phyloP scores from a whole-genome alignment of 2,888 invertebrate genomes.

The Drosophila kambysellisi region DNA sequence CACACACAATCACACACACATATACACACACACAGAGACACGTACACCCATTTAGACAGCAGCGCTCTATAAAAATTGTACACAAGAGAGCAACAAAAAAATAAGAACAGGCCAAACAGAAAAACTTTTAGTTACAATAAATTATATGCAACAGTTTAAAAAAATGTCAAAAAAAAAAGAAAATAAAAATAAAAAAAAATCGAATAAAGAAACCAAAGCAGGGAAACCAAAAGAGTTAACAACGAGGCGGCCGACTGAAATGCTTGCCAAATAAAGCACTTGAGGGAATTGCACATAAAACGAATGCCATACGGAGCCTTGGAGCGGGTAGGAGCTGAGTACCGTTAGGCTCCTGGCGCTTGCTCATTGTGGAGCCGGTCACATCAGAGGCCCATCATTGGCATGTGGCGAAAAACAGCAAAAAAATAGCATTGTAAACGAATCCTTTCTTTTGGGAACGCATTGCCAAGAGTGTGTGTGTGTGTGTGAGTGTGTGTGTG shows the following conservation, averaged over 20 bases:
- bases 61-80: slow-evolving; percentile 67
- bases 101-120: slow-evolving; percentile 24
- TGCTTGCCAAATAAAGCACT: slow-evolving; percentile 78
- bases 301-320: slow-evolving; percentile 43
- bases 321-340: not conserved
- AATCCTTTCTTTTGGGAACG: slow-evolving; percentile 76
- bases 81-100: slow-evolving; percentile 74
- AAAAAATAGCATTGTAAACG: slow-evolving; percentile 15
- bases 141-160: slow-evolving; percentile 80
- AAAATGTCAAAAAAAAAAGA: slow-evolving; percentile 24
- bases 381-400: slow-evolving; percentile 67
- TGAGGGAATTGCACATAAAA: slow-evolving; percentile 78
- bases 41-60: slow-evolving; percentile 6
- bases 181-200: slow-evolving; percentile 4
- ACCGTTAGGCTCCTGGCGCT: slow-evolving; percentile 12
- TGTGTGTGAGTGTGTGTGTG: slow-evolving; percentile 9
- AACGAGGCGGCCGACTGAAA: slow-evolving; percentile 60
- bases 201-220: slow-evolving; percentile 21
- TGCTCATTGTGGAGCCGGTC: slow-evolving; percentile 9
- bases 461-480: slow-evolving; percentile 11
- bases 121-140: slow-evolving; percentile 78
- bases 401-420: slow-evolving; percentile 65
- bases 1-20: slow-evolving; percentile 8
- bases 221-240: slow-evolving; percentile 72
- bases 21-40: slow-evolving; percentile 8